These are phyloP conservation scores for Pristionchus entomophagus DNA, from an alignment of 2,888 invertebrate genomes.

Conservation along the genomic window DNA sequence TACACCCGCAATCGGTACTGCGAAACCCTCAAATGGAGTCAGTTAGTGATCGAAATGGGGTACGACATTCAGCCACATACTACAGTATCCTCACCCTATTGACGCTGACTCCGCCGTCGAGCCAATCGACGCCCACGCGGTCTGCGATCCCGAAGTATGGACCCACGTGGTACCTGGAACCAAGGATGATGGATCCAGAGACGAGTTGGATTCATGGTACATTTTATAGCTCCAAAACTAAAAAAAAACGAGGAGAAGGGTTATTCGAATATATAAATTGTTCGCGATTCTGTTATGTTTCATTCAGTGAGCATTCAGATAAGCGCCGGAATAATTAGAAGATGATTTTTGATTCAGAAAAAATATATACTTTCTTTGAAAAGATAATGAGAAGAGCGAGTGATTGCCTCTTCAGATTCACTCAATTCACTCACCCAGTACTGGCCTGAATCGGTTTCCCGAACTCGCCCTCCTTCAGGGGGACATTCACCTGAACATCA, in stretches of 20 bases:
- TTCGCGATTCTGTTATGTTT: background rate
- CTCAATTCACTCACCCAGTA: slow-evolving; percentile 9
- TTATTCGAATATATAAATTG: no score
- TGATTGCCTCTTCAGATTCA: background rate
- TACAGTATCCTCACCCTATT: slow-evolving; percentile 54
- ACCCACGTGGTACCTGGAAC: slow-evolving; percentile 67
- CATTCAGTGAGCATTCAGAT: no score
- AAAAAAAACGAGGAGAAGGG: no score
- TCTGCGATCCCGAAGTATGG: slow-evolving; percentile 70
- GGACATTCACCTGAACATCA: slow-evolving; percentile 56
- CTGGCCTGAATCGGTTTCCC: slow-evolving; percentile 64
- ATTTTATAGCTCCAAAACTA: no score
- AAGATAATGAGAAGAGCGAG: no score
- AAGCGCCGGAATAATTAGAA: no score
- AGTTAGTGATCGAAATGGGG: background rate
- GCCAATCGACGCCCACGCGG: slow-evolving; percentile 70
- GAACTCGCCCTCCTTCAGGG: slow-evolving; percentile 68
- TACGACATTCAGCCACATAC: background rate
- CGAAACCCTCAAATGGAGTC: slow-evolving; percentile 57
- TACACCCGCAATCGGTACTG: slow-evolving; percentile 68
- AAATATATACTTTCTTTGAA: no score
- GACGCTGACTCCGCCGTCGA: slow-evolving; percentile 68
- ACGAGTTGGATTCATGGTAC: slow-evolving; percentile 67
- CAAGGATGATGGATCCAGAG: slow-evolving; percentile 52
- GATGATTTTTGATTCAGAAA: no score